Base-by-base conservation (phyloP, 2,888 invertebrate genomes). In the Scrobipalpa atriplicella region DNA sequence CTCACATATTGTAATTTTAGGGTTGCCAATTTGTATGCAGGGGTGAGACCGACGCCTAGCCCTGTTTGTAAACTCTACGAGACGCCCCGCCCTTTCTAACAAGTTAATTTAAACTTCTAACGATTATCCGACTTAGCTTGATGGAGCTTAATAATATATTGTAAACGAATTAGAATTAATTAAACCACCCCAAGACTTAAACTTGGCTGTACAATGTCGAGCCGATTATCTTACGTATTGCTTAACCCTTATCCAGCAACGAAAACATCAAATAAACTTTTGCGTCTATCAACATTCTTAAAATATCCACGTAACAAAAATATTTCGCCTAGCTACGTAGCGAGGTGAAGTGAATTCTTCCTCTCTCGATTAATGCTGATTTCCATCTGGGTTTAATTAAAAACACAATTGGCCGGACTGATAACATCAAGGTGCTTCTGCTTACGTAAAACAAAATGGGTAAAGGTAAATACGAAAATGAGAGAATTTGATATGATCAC, bases 81-180 rank as follows among this genome's bases (percentile, higher is more conserved):
- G 69, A 75, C 69, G 74, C 78, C 78, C 71, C 75, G 74, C 73
- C 78, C 78, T 69, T 77, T 79, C 83, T 82, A 86, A 86, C 87
- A 85, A 88, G 87, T 85, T 87, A 90, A 88, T 89, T 89, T 87
- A 86, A 88, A 87, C 87, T 89, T 87, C 80, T 78, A 81, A 81
- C 78, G 85, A 79, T 86, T 80, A 85, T 83, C 84, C 81, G 81
- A 81, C 79, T 86, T 83, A 82, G 75, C 73, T 78, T 82, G 81
- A 83, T 79, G 80, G 77, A 79, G 80, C 78, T 81, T 82, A 78
- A 81, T 82, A 80, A 81, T 82, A 80, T 79, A 81, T 78, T 81
- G 75, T 81, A 78, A 82, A 80, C 76, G 75, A 79, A 82, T 83
- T 82, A 75, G 70, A 79, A 81, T 82, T 82, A 70, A 73, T 74